Base-by-base conservation (phyloP, 2,797 vertebrate genomes). In the Danio kyathit region DNA sequence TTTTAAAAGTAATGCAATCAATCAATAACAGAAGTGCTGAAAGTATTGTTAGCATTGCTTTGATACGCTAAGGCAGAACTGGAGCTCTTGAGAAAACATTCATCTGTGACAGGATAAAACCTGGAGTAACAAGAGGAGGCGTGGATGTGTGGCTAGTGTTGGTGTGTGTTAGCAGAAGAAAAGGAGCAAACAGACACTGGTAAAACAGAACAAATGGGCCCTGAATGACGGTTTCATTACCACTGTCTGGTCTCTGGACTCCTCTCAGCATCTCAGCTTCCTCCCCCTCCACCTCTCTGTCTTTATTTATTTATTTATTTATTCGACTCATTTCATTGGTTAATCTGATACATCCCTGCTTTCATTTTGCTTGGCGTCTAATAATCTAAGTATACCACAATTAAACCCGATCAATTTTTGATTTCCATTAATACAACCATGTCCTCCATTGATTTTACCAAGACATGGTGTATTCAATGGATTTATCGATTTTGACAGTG, bases 401-500 rank as follows among this genome's bases (percentile, higher is more conserved):
- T 89, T 88, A 87, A 65, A 65, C 65, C 54, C 44, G 78, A 89
- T 89, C 82, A 59, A 87, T 88, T 81, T 86, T 86, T 84, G 82
- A 90, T 89, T 86, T 88, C 81, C 82, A 78, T 88, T 89, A 85
- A 88, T 87, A 83, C 82, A 81, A 78, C 79, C 66, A 84, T 87
- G 85, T 64, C 69, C 82, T 74, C 38, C 54, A 87, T 86, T 78
- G 85, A 88, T 87, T 65, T 43, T 59, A 19, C 69, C 59, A n/a
- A 77, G 70, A 81, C 74, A 57, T 64, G 73, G 16, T 21, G 70
- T 54, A 56, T 84, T 78, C 79, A 74, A 79, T 73, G 51, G 54
- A 77, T 72, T 56, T 82, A 89, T 88, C 69, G 84, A 89, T 88
- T 82, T 65, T 66, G 82, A 85, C 59, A 63, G 54, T 63, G 72